Evolutionary conservation across 2,888 invertebrate species (phyloP), one percentile per base, ranked within the genome.

Genomic region (Adelognathus sp.): DNA sequence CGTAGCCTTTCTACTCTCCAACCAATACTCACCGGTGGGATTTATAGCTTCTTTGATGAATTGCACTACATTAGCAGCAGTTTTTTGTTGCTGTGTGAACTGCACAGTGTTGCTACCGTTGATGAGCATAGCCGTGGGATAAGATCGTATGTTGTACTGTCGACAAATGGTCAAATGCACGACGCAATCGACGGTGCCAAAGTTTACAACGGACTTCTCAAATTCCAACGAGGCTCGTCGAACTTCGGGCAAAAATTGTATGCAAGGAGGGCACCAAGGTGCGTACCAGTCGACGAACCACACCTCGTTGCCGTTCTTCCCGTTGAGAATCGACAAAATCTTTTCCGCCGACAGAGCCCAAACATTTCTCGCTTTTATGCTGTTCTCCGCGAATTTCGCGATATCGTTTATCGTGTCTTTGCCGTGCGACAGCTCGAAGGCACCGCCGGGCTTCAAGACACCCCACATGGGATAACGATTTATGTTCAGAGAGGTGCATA

Each of bases 241-340:
- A 76, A 95, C 92, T 91, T 95, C 95, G 11, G 95, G 95, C 73
- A 96, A 91, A 80, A 96, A 91, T 74, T 93, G 92, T 91, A 95
- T 93, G 86, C 96, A 96, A 0, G 96, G 96, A 3, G 96, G 96
- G 89, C 96, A 96, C 95, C 95, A 96, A 85, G 96, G 96, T 0
- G 96, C 95, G 89, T 95, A 96, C 93, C 96, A 96, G 88, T 96
- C 96, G 27, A 96, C 92, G 83, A 96, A 94, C 95, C 95, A 95
- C 0, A 92, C 90, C 83, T 88, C 87, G 31, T 83, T 82, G 54
- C 87, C 86, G 54, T 66, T 85, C 41, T 83, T 56, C 58, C 85
- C 78, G 46, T 92, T 91, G 36, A 94, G 86, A 80, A 94, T 93
- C 72, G 93, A 92, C 1, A 92, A 91, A 80, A 95, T 93, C 85